phyloP scores from a whole-genome alignment of 2,113 vertebrate genomes.

The Capra hircus region DNA sequence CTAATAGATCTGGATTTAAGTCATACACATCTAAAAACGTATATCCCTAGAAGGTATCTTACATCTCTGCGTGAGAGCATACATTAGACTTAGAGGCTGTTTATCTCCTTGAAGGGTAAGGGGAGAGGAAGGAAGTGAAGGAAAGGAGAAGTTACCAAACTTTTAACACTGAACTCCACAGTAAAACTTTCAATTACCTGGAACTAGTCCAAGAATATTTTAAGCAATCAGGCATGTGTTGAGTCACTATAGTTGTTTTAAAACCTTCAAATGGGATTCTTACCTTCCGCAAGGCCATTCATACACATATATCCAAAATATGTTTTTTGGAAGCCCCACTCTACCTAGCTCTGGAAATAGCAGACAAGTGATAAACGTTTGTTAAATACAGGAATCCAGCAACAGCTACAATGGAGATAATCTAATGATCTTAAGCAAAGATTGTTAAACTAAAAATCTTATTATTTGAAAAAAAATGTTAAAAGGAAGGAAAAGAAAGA shows the following conservation, averaged over 20 bases:
- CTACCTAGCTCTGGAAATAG: neutral
- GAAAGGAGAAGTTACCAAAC: neutral
- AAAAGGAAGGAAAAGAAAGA: neutral
- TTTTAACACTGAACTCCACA: neutral
- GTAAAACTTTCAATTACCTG: neutral
- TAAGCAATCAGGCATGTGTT: neutral
- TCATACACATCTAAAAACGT: neutral
- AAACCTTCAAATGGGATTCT: neutral
- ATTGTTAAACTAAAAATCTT: neutral
- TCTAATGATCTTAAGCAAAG: neutral
- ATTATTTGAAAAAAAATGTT: neutral
- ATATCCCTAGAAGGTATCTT: neutral
- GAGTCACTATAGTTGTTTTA: neutral
- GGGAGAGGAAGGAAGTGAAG: neutral
- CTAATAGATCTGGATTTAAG: neutral
- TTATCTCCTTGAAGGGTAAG: neutral
- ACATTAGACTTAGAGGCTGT: neutral
- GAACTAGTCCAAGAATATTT: neutral
- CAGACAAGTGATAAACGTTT: neutral
- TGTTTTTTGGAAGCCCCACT: neutral
- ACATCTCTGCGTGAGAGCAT: neutral
- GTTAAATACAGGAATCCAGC: neutral
- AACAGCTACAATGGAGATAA: neutral
- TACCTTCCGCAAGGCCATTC: neutral
- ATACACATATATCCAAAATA: neutral